Conservation (phyloP, 1,140 invertebrate species). For the Physella acuta region DNA sequence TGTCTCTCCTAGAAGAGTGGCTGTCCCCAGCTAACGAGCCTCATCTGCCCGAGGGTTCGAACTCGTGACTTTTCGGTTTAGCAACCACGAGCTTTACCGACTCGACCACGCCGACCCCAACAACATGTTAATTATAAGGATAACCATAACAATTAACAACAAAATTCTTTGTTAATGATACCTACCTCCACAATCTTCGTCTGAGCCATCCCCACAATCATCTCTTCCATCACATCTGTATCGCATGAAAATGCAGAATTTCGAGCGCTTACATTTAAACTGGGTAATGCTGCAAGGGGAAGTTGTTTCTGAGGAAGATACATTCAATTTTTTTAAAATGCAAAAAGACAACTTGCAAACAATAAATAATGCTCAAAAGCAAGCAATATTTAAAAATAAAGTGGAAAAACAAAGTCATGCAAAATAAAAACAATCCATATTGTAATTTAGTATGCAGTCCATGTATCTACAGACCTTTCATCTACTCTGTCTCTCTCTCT, state of each 20-base stretch:
- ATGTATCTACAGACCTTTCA: no score
- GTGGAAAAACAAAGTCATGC: neutral
- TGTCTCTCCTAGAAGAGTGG: no score
- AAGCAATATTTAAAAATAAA: neutral
- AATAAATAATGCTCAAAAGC: neutral
- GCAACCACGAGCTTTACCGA: no score
- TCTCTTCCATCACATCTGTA: constrained; percentile 31
- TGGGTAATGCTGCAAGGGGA: constrained; percentile 19
- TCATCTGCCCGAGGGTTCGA: no score
- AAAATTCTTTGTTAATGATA: no score
- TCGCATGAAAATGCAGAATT: constrained; percentile 29
- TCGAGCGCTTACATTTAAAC: constrained; percentile 27
- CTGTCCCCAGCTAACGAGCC: no score
- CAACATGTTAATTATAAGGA: neutral
- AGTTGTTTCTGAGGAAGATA: constrained; percentile 23
- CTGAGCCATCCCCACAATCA: constrained; percentile 34
- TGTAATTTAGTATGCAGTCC: no score
- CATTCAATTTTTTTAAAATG: neutral
- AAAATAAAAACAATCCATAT: no score
- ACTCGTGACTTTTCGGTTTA: no score
- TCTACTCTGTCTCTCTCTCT: no score
- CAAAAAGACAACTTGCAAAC: neutral
- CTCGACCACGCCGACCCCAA: no score
- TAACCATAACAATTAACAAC: neutral
- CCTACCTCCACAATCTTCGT: constrained; percentile 31